Base-by-base conservation (phyloP, 2,113 vertebrate genomes). In the Pipra filicauda region DNA sequence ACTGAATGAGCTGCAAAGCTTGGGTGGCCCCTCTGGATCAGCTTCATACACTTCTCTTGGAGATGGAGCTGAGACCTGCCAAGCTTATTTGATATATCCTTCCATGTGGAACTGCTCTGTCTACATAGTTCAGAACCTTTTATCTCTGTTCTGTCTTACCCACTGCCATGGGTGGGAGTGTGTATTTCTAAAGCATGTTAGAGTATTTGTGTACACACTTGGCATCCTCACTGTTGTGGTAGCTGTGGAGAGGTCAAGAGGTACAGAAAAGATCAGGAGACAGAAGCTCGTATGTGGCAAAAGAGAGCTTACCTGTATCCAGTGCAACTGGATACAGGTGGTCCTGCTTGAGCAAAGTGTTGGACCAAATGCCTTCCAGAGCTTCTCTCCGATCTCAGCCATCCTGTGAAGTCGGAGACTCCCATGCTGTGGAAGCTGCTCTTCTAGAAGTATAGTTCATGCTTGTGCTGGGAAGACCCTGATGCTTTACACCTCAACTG, bases 321-420 rank as follows among this genome's bases (percentile, higher is more conserved):
- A 11, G 70, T 26, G 14, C 49, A 41, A 0, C 31, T 0, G 0
- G 24, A 21, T 59, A 11, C 41, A 2, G 1, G 35, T 73, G 48
- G 24, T 62, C 5, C 5, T 75, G 12, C 39, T 44, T 37, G 33
- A 73, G 33, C 30, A 31, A 27, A 43, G 6, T 33, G 22, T 69
- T 66, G 72, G 31, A 35, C 26, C 28, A 54, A 35, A 35, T 62
- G 21, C 54, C 31, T 76, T 76, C 24, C 54, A 75, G 65, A 80
- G 18, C 14, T 62, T n/a, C 27, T 16, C 30, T 67, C 41, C 5
- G 11, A 8, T 27, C 37, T 71, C n/a, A 64, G 6, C n/a, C 12
- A 5, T 43, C 28, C 23, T 30, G 21, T 72, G 70, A 65, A 77
- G 28, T 9, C 0, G 0, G 27, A 69, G 30, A 27, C 28, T 49